Evolutionary conservation across 2,797 vertebrate species (phyloP).

Genomic region (Poecilia picta): DNA sequence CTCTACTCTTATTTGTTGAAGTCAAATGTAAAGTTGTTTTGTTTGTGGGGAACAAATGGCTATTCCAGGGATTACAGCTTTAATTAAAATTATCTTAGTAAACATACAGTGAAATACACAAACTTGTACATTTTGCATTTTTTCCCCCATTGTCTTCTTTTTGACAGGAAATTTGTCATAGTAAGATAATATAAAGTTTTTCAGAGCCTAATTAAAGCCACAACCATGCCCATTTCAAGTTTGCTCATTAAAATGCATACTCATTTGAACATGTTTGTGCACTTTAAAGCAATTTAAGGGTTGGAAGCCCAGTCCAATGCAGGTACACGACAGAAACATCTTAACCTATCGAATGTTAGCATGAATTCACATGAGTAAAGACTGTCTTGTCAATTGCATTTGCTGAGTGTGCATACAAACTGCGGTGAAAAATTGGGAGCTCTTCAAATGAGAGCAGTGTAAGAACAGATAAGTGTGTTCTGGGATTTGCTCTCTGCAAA

Average conservation of each 20-base stretch:
- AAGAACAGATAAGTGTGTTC: slow-evolving; percentile 8
- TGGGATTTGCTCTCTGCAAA: slow-evolving; percentile 8
- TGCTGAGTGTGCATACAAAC: slow-evolving; percentile 10
- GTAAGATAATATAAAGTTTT: not conserved
- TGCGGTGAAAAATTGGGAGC: slow-evolving; percentile 1
- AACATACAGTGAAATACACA: not conserved
- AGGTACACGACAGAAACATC: slow-evolving; percentile 7
- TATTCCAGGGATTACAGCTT: not conserved
- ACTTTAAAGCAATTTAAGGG: not conserved
- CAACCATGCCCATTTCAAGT: not conserved
- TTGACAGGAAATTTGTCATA: not conserved
- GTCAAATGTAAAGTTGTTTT: not conserved
- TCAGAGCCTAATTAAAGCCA: not conserved
- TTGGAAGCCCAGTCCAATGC: not conserved
- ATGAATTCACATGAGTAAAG: slow-evolving; percentile 10
- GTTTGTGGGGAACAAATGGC: not conserved
- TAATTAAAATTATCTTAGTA: not conserved
- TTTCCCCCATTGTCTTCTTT: not conserved
- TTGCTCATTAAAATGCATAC: not conserved
- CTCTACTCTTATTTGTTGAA: not conserved
- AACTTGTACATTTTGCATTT: not conserved
- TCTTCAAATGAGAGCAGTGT: not conserved
- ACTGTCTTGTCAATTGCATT: not conserved
- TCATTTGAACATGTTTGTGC: not conserved
- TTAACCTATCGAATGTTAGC: slow-evolving; percentile 13